These are phyloP conservation scores for Hydropotes inermis DNA, from an alignment of 2,113 vertebrate genomes.

Conservation along the genomic window DNA sequence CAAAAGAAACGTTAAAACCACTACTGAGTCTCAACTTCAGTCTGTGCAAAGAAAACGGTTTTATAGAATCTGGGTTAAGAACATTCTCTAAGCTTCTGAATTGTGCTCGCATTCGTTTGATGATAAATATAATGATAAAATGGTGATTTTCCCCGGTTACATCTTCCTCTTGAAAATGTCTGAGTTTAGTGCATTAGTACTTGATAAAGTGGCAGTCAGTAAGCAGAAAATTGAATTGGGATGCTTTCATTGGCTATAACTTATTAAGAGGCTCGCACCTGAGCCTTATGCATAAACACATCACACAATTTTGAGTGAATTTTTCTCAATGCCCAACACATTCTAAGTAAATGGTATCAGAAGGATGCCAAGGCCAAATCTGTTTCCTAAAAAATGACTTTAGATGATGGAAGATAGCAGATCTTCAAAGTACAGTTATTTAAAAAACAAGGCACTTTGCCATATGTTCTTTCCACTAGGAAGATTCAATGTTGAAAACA, in stretches of 20 bases:
- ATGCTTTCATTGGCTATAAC: background rate
- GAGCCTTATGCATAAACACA: background rate
- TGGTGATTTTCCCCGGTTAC: background rate
- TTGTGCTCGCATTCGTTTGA: background rate
- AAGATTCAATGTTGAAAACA: background rate
- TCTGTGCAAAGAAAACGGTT: constrained; percentile 7
- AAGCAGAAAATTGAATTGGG: background rate
- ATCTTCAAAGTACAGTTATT: background rate
- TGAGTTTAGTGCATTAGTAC: background rate
- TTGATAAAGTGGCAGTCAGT: constrained; percentile 7
- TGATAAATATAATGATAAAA: constrained; percentile 28
- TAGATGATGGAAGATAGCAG: background rate
- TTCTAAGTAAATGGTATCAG: background rate
- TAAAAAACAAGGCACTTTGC: background rate
- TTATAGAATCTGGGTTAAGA: background rate
- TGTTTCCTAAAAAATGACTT: background rate
- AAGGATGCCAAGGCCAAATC: background rate
- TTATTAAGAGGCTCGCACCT: background rate
- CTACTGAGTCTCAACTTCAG: background rate
- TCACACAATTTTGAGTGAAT: background rate
- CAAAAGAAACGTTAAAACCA: constrained; percentile 16
- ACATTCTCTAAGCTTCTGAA: background rate
- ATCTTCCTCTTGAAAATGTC: constrained; percentile 11
- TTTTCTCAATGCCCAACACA: background rate
- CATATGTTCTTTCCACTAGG: background rate